phyloP scores from a whole-genome alignment of 2,113 vertebrate genomes.

The Rhinolophus ferrumequinum region DNA sequence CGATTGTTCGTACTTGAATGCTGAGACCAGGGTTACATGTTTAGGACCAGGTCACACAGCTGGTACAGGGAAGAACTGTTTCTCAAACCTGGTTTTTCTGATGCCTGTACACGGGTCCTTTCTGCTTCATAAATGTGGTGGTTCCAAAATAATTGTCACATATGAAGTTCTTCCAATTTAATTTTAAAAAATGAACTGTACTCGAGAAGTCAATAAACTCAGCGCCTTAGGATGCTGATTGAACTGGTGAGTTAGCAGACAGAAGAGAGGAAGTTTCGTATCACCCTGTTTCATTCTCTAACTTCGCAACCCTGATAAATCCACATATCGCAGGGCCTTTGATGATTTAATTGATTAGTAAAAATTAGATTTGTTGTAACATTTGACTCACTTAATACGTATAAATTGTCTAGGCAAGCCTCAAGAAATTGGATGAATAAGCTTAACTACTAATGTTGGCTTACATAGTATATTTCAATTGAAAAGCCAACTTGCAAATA shows the following conservation, averaged over 20 bases:
- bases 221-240: not conserved
- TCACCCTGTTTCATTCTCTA: not conserved
- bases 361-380: not conserved
- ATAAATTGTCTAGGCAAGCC: not conserved
- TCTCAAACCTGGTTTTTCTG: not conserved
- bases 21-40: not conserved
- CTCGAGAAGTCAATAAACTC: not conserved
- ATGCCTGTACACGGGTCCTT: not conserved
- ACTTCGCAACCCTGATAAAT: not conserved
- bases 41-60: not conserved
- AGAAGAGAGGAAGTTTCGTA: not conserved
- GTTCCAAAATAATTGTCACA: not conserved
- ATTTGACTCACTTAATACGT: not conserved
- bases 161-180: not conserved
- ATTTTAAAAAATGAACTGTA: not conserved
- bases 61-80: not conserved
- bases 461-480: not conserved
- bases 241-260: not conserved
- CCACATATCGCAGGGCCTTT: not conserved
- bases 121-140: not conserved
- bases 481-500: not conserved
- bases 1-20: not conserved
- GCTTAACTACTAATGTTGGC: not conserved
- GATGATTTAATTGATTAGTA: not conserved
- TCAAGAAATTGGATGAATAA: not conserved